A percentile compares a stretch with the other conserved stretches of the same genome.
phyloP scores from a whole-genome alignment of 2,888 invertebrate genomes.

The Cheilosia impressa region DNA sequence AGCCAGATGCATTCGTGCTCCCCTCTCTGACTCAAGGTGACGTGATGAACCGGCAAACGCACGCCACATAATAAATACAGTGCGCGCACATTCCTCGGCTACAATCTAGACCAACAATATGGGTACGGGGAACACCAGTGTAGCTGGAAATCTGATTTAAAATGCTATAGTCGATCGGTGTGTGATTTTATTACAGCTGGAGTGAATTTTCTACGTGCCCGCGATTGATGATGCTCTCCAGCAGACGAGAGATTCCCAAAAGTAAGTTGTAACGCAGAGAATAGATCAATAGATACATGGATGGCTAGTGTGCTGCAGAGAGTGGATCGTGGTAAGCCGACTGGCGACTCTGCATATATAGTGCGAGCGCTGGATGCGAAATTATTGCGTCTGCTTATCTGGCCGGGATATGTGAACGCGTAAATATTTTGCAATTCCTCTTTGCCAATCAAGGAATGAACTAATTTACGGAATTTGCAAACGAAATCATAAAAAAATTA shows the following conservation, averaged over 20 bases:
- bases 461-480: constrained; percentile 66
- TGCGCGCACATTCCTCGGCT: constrained; percentile 47
- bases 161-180: neutral
- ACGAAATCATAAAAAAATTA: constrained; percentile 38
- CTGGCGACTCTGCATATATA: constrained; percentile 6
- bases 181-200: constrained; percentile 44
- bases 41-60: constrained; percentile 58
- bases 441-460: constrained; percentile 58
- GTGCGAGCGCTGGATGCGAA: constrained; percentile 43
- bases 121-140: constrained; percentile 53
- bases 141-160: constrained; percentile 49
- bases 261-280: constrained; percentile 59
- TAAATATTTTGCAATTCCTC: constrained; percentile 63
- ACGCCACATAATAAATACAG: constrained; percentile 33
- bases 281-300: constrained; percentile 26
- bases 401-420: constrained; percentile 22
- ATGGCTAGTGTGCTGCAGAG: constrained; percentile 3
- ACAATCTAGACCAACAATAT: constrained; percentile 68
- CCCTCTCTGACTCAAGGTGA: neutral
- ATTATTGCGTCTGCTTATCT: constrained; percentile 52
- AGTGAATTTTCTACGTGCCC: constrained; percentile 52
- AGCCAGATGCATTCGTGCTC: constrained; percentile 52
- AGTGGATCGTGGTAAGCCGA: constrained; percentile 24
- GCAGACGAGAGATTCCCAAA: constrained; percentile 34
- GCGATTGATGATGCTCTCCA: constrained; percentile 55